Evolutionary conservation across 2,888 invertebrate genomes (phyloP).

Genomic region (Melinaea menophilus): DNA sequence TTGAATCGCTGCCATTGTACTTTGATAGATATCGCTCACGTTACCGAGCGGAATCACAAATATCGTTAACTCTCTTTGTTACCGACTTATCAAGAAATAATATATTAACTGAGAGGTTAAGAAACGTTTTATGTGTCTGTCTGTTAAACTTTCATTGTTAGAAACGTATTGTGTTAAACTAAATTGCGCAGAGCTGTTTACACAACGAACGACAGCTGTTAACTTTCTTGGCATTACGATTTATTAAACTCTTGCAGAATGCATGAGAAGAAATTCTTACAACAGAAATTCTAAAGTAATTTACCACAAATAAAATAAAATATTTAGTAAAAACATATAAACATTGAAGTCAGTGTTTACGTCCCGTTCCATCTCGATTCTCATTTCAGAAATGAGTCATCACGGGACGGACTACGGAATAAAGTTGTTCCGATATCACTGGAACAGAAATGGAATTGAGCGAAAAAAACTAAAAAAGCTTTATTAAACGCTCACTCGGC

Average conservation of each 20-base stretch:
- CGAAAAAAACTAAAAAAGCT: slow-evolving; percentile 9
- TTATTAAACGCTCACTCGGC: slow-evolving; percentile 5
- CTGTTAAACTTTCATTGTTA: no score
- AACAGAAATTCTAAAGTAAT: no score
- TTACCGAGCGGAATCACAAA: slow-evolving; percentile 3
- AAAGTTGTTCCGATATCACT: slow-evolving; percentile 21
- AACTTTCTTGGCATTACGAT: no score
- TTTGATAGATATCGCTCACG: slow-evolving; percentile 5
- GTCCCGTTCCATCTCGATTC: slow-evolving; percentile 14
- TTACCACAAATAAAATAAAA: not conserved
- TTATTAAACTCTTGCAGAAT: no score
- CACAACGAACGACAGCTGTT: no score
- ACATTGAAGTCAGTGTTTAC: slow-evolving; percentile 20
- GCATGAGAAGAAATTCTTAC: no score
- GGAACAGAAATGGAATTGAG: slow-evolving; percentile 9
- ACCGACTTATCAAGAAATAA: not conserved
- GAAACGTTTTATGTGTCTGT: not conserved
- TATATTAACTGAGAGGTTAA: not conserved
- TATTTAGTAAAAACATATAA: slow-evolving; percentile 4
- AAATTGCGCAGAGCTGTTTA: no score
- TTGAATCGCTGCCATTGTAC: slow-evolving; percentile 1
- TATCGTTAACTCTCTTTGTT: slow-evolving; percentile 2
- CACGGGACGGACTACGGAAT: slow-evolving; percentile 12
- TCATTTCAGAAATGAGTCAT: slow-evolving; percentile 23
- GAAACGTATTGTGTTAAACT: no score